A percentile compares a stretch with the other conserved stretches of the same genome.
These are phyloP conservation scores for Axis porcinus DNA, from an alignment of 2,113 vertebrate species.

Conservation along the genomic window DNA sequence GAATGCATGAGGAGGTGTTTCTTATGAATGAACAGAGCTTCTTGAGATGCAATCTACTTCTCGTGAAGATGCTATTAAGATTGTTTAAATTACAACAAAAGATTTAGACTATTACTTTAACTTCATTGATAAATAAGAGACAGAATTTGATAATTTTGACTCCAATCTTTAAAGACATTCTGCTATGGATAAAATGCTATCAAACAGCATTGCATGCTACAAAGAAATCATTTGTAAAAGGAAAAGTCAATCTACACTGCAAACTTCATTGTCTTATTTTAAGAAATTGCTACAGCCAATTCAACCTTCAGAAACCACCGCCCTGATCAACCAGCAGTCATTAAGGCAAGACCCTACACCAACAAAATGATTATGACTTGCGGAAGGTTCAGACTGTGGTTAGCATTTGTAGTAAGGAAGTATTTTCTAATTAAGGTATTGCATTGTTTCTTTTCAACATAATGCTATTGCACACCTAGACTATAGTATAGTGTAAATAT, in stretches of 20 bases:
- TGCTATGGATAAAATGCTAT: background rate
- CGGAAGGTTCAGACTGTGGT: background rate
- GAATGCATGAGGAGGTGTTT: background rate
- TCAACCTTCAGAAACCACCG: background rate
- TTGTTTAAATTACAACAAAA: background rate
- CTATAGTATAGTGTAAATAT: background rate
- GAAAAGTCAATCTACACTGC: background rate
- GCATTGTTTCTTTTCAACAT: background rate
- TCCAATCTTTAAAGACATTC: background rate
- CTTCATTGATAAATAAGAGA: background rate
- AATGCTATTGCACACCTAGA: background rate
- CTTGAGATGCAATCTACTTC: background rate
- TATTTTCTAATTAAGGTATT: background rate
- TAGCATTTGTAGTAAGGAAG: background rate
- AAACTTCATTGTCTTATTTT: background rate
- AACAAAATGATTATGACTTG: background rate
- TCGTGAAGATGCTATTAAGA: background rate
- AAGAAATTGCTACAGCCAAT: background rate
- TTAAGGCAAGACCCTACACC: background rate
- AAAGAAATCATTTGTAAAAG: background rate
- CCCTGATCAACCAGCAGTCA: background rate
- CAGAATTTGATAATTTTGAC: background rate
- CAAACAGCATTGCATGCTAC: background rate
- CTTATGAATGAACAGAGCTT: background rate
- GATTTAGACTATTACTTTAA: background rate